These are phyloP conservation scores for Merops nubicus DNA, from an alignment of 2,113 vertebrate genomes.

Conservation along the genomic window DNA sequence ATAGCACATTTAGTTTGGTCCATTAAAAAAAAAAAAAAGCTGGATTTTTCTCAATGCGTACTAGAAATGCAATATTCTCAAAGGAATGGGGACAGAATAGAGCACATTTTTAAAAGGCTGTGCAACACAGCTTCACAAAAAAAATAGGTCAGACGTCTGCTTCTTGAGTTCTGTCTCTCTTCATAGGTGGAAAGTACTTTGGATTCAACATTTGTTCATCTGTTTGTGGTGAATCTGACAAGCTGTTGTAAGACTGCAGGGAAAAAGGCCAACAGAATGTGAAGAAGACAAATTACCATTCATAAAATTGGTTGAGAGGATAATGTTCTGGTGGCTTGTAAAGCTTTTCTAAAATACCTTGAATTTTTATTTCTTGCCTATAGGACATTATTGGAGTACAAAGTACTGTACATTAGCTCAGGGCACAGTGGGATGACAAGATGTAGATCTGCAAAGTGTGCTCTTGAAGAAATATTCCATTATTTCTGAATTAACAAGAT, in stretches of 20 bases:
- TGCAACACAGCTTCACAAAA: background rate
- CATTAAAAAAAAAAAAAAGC: background rate
- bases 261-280: background rate
- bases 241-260: background rate
- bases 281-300: background rate
- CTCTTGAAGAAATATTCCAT: background rate
- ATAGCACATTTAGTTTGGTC: background rate
- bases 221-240: background rate
- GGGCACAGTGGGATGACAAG: background rate
- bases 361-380: background rate
- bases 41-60: background rate
- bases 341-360: background rate
- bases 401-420: background rate
- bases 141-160: conserved; percentile 6
- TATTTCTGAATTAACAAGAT: background rate
- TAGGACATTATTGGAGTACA: background rate
- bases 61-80: background rate
- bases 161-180: background rate
- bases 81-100: background rate
- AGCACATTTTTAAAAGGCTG: background rate
- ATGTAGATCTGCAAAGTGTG: background rate
- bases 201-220: background rate
- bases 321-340: background rate
- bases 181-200: background rate
- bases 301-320: background rate